These are phyloP conservation scores for Cyprinodon variegatus DNA, from an alignment of 2,113 vertebrate genomes.

Conservation along the genomic window DNA sequence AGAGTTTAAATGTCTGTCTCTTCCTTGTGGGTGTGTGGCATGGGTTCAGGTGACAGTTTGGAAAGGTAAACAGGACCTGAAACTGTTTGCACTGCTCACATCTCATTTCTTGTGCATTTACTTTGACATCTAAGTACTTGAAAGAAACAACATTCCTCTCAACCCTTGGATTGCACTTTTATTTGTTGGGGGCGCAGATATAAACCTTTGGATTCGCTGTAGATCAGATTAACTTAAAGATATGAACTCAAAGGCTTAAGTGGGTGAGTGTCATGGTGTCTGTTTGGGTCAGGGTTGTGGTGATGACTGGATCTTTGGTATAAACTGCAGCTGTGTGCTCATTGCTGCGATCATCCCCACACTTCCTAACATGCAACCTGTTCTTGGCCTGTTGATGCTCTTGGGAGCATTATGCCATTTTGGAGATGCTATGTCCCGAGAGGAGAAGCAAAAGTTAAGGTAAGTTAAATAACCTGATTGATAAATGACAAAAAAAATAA, in stretches of 20 bases:
- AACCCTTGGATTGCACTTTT: background rate
- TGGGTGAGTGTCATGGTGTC: conserved; percentile 1
- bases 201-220: background rate
- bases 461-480: conserved; percentile 40
- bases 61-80: conserved; percentile 44
- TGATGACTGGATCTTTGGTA: conserved; percentile 27
- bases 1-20: background rate
- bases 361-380: conserved; percentile 56
- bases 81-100: conserved; percentile 3
- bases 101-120: background rate
- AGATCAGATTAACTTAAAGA: background rate
- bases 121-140: conserved; percentile 5
- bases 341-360: conserved; percentile 19
- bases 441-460: conserved; percentile 79
- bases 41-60: conserved; percentile 40
- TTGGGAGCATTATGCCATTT: conserved; percentile 55
- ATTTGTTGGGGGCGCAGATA: background rate
- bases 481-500: background rate
- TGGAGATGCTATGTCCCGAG: conserved; percentile 73
- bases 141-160: conserved; percentile 35
- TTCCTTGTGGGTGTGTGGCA: conserved; percentile 54
- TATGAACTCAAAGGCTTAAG: background rate
- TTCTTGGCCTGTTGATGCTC: conserved; percentile 62
- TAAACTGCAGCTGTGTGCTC: conserved; percentile 36
- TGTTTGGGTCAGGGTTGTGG: conserved; percentile 10